Evolutionary conservation across 2,888 invertebrate genomes (phyloP).

Genomic region (Seira sanloemensis): DNA sequence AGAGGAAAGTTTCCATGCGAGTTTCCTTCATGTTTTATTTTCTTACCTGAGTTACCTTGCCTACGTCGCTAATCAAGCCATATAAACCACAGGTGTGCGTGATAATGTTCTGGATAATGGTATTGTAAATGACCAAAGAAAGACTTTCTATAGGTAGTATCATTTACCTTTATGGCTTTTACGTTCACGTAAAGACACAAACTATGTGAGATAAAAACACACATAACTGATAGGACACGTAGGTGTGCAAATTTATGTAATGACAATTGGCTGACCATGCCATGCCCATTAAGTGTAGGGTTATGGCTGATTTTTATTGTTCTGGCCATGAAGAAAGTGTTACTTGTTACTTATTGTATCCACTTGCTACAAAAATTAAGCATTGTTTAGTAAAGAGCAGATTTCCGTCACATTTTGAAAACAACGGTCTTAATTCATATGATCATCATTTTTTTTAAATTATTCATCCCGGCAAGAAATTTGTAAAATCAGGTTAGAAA

Average conservation of each 20-base stretch:
- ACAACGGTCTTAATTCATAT: too few relatives aligned
- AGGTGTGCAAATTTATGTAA: constrained; percentile 66
- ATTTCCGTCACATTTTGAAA: too few relatives aligned
- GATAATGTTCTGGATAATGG: constrained; percentile 19
- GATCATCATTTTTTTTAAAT: too few relatives aligned
- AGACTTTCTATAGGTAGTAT: neutral
- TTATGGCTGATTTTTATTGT: constrained; percentile 62
- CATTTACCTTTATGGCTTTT: constrained; percentile 14
- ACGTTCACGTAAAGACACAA: constrained; percentile 14
- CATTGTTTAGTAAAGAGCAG: too few relatives aligned
- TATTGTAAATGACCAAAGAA: constrained; percentile 10
- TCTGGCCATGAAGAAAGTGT: constrained; percentile 52
- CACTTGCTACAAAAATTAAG: too few relatives aligned
- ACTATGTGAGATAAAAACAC: neutral
- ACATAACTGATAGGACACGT: constrained; percentile 28
- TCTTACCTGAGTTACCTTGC: constrained; percentile 11
- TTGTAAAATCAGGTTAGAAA: too few relatives aligned
- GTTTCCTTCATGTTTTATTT: neutral
- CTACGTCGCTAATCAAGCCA: constrained; percentile 38
- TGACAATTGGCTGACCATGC: constrained; percentile 57
- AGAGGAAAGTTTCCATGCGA: neutral
- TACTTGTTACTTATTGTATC: constrained; percentile 32
- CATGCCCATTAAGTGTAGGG: constrained; percentile 57
- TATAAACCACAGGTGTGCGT: constrained; percentile 26
- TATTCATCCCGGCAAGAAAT: too few relatives aligned